These are phyloP conservation scores for Enteromius mattozi DNA, from an alignment of 2,797 vertebrate genomes.

Conservation along the genomic window DNA sequence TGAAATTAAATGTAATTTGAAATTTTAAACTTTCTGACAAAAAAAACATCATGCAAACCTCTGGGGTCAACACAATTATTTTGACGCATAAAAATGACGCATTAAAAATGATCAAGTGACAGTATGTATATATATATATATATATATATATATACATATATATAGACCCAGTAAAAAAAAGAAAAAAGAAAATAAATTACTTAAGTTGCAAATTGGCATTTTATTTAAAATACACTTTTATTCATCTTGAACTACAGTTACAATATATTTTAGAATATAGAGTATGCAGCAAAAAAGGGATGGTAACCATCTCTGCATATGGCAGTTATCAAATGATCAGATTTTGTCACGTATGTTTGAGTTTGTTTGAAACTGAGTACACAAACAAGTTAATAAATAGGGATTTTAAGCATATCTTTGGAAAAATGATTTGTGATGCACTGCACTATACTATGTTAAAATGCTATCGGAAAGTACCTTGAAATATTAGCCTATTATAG, in stretches of 20 bases:
- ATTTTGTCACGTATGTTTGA: no score
- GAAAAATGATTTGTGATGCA: no score
- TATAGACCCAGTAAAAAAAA: no score
- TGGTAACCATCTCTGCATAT: neutral
- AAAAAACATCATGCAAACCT: neutral
- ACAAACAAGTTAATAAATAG: no score
- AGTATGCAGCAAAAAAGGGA: neutral
- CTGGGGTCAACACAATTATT: neutral
- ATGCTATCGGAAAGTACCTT: neutral
- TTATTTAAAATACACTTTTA: neutral
- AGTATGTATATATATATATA: neutral
- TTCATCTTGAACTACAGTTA: neutral
- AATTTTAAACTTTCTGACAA: neutral
- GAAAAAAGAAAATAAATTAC: no score
- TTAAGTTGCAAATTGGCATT: neutral
- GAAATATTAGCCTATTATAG: neutral
- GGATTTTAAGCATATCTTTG: no score
- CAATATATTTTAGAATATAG: neutral
- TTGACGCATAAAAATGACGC: neutral
- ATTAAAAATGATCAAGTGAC: neutral
- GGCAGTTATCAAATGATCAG: no score
- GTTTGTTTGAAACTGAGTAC: no score
- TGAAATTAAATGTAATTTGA: neutral
- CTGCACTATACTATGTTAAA: neutral
- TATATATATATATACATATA: no score